These are phyloP conservation scores for Synanceia verrucosa DNA, from an alignment of 2,797 vertebrate species.

Conservation along the genomic window DNA sequence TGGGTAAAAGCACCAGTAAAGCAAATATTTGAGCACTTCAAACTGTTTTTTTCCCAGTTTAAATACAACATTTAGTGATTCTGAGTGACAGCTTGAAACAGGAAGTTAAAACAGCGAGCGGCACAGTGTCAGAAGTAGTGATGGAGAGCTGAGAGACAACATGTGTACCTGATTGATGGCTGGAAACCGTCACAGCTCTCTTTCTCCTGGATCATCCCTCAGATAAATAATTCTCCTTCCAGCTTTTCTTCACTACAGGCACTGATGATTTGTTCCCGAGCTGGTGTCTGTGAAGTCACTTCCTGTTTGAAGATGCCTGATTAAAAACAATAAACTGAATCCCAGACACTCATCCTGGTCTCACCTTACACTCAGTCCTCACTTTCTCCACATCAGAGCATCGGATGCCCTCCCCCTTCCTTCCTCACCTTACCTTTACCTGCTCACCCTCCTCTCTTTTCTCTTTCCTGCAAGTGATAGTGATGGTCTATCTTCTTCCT, in stretches of 20 bases:
- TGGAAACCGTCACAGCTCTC: conserved; percentile 16
- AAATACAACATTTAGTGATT: not conserved
- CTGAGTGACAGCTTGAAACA: not conserved
- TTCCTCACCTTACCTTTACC: not conserved
- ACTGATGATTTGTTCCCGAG: conserved; percentile 12
- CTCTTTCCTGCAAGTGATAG: conserved; percentile 33
- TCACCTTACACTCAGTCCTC: not conserved
- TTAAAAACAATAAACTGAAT: not conserved
- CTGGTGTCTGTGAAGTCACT: conserved; percentile 18
- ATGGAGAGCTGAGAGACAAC: not conserved
- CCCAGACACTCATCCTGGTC: not conserved
- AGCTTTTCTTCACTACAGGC: conserved; percentile 4
- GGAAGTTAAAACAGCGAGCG: conserved; percentile 1
- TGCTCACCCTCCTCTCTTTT: not conserved
- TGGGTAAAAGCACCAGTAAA: not conserved
- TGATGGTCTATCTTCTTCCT: too few relatives aligned
- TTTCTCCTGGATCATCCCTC: conserved; percentile 14
- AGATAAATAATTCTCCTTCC: not conserved
- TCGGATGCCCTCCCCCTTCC: not conserved
- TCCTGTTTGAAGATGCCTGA: not conserved
- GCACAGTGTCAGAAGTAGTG: not conserved
- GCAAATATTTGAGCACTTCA: not conserved
- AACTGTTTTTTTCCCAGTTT: not conserved
- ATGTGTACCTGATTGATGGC: conserved; percentile 48
- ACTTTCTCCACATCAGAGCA: conserved; percentile 3